phyloP scores from a whole-genome alignment of 1,140 invertebrate species.

The Drosophila obscura region DNA sequence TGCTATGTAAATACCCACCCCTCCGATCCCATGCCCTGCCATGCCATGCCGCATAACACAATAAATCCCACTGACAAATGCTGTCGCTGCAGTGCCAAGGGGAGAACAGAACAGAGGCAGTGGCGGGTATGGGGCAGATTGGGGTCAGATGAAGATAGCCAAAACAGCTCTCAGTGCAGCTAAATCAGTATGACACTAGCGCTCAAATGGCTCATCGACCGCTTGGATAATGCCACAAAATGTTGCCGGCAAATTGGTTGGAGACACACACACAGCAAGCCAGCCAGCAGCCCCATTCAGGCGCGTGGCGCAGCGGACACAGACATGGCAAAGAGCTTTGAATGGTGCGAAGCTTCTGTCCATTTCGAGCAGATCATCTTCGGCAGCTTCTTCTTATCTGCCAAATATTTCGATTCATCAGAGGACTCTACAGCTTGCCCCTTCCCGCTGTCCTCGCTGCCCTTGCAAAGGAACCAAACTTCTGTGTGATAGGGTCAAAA shows the following conservation, averaged over 20 bases:
- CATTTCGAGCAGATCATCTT: too few species aligned
- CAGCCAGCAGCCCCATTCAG: too few species aligned
- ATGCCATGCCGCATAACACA: conserved; percentile 32
- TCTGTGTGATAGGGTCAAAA: too few species aligned
- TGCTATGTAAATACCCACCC: background rate
- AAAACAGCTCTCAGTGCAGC: conserved; percentile 18
- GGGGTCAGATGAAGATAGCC: conserved; percentile 26
- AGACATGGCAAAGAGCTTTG: too few species aligned
- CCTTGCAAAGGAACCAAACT: too few species aligned
- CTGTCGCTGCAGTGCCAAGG: conserved; percentile 52
- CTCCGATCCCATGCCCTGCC: background rate
- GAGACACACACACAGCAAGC: too few species aligned
- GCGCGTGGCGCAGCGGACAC: too few species aligned
- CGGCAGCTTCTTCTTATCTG: too few species aligned
- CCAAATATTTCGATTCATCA: too few species aligned
- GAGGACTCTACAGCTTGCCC: too few species aligned
- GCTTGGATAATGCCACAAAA: conserved; percentile 20
- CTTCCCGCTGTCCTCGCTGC: too few species aligned
- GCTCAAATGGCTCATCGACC: conserved; percentile 27
- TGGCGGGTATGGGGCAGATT: conserved; percentile 10
- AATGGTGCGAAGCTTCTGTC: too few species aligned
- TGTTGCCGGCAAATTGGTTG: conserved; percentile 22
- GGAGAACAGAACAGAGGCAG: background rate
- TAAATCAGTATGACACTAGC: conserved; percentile 37
- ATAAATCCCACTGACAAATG: conserved; percentile 75